Conservation (phyloP, 2,113 vertebrate genomes). For the Xenus cinereus region DNA sequence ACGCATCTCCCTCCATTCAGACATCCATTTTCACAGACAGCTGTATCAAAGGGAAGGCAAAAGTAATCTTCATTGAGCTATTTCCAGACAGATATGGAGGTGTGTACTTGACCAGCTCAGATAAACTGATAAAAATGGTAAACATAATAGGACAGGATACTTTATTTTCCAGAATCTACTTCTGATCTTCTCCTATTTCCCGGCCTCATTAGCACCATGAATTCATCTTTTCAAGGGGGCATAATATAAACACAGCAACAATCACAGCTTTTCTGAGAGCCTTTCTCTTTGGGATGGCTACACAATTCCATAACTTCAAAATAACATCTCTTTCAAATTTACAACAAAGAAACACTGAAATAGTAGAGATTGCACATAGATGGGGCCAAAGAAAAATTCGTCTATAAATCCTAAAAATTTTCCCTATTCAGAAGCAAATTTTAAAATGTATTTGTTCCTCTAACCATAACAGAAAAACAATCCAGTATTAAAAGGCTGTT, state of each 20-base stretch:
- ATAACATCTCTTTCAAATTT: not conserved
- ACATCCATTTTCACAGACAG: conserved; percentile 96
- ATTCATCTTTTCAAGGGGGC: not conserved
- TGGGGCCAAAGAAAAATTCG: not conserved
- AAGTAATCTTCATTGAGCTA: not conserved
- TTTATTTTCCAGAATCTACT: not conserved
- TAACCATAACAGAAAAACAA: not conserved
- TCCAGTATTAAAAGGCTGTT: not conserved
- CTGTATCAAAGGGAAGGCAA: conserved; percentile 70
- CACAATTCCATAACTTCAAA: not conserved
- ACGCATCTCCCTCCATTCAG: conserved; percentile 94
- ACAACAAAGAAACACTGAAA: not conserved
- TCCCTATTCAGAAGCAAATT: not conserved
- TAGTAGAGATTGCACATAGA: not conserved
- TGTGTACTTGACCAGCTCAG: not conserved
- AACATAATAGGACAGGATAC: not conserved
- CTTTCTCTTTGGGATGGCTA: not conserved
- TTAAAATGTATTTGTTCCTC: not conserved
- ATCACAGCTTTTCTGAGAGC: not conserved
- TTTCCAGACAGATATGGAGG: not conserved
- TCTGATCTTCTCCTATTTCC: not conserved
- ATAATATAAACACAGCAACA: not conserved
- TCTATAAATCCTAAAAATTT: not conserved
- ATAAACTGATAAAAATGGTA: not conserved
- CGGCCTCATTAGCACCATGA: not conserved